These are phyloP conservation scores for Sebastes oblongus DNA, from an alignment of 2,797 vertebrate species.

Conservation along the genomic window DNA sequence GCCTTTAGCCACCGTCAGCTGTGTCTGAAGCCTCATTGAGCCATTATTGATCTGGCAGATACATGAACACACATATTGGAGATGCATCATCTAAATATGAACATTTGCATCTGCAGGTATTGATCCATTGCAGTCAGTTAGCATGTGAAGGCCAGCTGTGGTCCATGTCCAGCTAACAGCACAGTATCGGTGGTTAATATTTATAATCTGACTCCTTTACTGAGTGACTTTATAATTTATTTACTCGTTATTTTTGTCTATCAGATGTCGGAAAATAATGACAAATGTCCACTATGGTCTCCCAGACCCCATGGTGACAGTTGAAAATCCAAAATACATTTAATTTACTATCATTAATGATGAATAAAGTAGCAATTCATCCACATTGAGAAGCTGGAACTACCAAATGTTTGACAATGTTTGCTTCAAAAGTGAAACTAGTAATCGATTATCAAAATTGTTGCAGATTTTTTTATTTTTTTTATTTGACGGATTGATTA, in stretches of 20 bases:
- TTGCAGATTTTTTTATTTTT: not conserved
- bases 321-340: not conserved
- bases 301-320: too few relatives aligned
- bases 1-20: not conserved
- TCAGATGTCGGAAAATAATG: too few relatives aligned
- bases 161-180: not conserved
- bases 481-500: accelerated
- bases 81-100: not conserved
- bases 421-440: not conserved
- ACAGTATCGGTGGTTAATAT: not conserved
- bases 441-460: not conserved
- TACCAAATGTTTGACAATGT: not conserved
- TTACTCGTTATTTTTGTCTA: accelerated
- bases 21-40: not conserved
- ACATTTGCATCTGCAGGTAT: not conserved
- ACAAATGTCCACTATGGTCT: too few relatives aligned
- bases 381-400: not conserved
- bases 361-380: not conserved
- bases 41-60: not conserved
- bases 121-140: not conserved
- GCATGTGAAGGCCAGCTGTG: not conserved
- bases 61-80: not conserved
- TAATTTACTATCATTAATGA: not conserved
- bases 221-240: not conserved
- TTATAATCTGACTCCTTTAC: not conserved